Percentiles rank a stretch among this genome's conserved stretches.
These are phyloP conservation scores for Balanococcus diminutus DNA, from an alignment of 2,888 invertebrate genomes.

Conservation along the genomic window DNA sequence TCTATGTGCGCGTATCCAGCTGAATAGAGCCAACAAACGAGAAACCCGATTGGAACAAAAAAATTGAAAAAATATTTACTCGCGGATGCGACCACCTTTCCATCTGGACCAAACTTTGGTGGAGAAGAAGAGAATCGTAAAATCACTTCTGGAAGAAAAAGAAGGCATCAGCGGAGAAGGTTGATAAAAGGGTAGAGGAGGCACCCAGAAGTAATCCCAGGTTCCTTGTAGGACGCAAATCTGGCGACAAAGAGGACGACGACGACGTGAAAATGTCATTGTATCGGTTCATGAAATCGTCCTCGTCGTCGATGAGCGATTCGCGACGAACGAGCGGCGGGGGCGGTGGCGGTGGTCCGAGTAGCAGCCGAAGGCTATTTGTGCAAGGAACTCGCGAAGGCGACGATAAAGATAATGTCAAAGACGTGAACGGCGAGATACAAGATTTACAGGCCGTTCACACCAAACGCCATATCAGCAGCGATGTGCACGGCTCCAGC, in stretches of 20 bases:
- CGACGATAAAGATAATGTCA: conserved; percentile 65
- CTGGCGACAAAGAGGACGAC: not conserved
- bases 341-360: conserved; percentile 49
- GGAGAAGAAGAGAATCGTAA: not conserved
- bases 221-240: no score
- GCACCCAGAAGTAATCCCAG: no score
- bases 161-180: not conserved
- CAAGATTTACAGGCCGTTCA: conserved; percentile 77
- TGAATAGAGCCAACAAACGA: no score
- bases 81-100: not conserved
- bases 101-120: not conserved
- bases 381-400: conserved; percentile 75
- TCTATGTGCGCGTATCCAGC: not conserved
- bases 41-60: no score
- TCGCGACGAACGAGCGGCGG: conserved; percentile 56
- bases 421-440: conserved; percentile 60
- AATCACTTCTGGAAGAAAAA: not conserved
- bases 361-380: conserved; percentile 68
- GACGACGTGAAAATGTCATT: conserved; percentile 56
- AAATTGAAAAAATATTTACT: no score
- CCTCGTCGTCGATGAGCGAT: conserved; percentile 56
- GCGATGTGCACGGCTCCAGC: conserved; percentile 75
- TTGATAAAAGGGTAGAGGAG: not conserved
- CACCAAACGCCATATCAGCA: conserved; percentile 80
- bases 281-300: conserved; percentile 57